phyloP scores from a whole-genome alignment of 1,140 invertebrate genomes.

The Spodoptera litura region DNA sequence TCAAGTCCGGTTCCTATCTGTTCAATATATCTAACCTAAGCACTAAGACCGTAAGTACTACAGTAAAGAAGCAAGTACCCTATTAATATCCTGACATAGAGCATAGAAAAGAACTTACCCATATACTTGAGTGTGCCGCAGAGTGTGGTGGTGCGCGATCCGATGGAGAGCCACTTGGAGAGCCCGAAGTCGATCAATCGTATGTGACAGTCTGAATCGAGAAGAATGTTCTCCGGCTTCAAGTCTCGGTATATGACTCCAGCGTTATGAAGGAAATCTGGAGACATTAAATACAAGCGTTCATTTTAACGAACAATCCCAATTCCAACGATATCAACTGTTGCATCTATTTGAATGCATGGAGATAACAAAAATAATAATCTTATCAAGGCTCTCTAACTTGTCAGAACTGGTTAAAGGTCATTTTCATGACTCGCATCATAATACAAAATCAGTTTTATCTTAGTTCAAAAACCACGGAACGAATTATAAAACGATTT shows the following conservation, averaged over 20 bases:
- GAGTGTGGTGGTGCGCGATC: conserved; percentile 92
- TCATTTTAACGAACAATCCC: conserved; percentile 5
- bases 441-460: too few relatives aligned
- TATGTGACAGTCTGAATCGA: conserved; percentile 92
- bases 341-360: neutral
- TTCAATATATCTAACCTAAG: neutral
- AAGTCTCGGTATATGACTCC: conserved; percentile 96
- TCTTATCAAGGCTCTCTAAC: neutral
- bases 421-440: neutral
- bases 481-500: too few relatives aligned
- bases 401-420: neutral
- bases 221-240: conserved; percentile 96
- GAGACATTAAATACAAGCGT: conserved; percentile 62
- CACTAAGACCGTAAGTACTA: neutral
- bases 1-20: neutral
- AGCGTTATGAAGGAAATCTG: conserved; percentile 96
- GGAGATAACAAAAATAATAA: neutral
- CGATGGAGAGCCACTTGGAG: conserved; percentile 94
- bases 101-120: conserved; percentile 87
- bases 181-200: conserved; percentile 97
- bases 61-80: neutral
- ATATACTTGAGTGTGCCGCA: conserved; percentile 97
- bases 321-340: conserved; percentile 45
- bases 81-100: neutral
- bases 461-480: too few relatives aligned